phyloP scores from a whole-genome alignment of 2,797 vertebrate species.

The Parauchenoglanis punctatus region DNA sequence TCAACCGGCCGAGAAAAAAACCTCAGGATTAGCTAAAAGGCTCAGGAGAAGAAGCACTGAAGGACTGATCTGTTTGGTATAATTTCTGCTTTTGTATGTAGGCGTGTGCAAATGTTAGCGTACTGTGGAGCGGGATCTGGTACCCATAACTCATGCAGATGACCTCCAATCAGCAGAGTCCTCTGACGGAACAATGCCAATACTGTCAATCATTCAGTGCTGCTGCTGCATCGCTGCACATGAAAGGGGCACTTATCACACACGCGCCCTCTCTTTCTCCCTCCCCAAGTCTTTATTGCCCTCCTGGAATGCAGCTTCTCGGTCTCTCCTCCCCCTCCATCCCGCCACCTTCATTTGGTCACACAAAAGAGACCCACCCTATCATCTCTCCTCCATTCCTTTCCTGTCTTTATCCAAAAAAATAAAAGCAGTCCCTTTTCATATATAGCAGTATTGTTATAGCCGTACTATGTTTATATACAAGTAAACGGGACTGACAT shows the following conservation, averaged over 20 bases:
- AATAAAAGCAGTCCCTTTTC: not conserved
- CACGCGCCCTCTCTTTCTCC: conserved; percentile 7
- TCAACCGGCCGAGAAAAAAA: not conserved
- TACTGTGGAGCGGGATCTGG: conserved; percentile 46
- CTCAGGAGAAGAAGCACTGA: not conserved
- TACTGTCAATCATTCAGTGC: conserved; percentile 50
- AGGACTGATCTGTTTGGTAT: not conserved
- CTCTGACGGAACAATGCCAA: conserved; percentile 40
- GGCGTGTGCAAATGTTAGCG: conserved; percentile 17
- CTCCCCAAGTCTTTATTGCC: conserved; percentile 33
- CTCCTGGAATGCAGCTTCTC: conserved; percentile 16
- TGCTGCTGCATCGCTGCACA: conserved; percentile 45
- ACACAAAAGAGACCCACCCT: conserved; percentile 55
- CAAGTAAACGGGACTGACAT: not conserved
- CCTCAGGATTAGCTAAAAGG: not conserved
- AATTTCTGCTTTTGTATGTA: not conserved
- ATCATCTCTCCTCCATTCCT: conserved; percentile 27
- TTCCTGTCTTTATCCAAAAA: not conserved
- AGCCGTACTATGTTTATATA: not conserved
- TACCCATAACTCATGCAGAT: conserved; percentile 49
- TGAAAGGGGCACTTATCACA: conserved; percentile 13
- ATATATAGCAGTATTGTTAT: not conserved
- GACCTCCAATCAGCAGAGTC: conserved; percentile 59
- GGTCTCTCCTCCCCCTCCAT: conserved; percentile 10
- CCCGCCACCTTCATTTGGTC: conserved; percentile 38